Percentiles rank a stretch among this genome's conserved stretches.
These are phyloP conservation scores for Trichonephila inaurata DNA, from an alignment of 1,140 invertebrate genomes.

Conservation along the genomic window DNA sequence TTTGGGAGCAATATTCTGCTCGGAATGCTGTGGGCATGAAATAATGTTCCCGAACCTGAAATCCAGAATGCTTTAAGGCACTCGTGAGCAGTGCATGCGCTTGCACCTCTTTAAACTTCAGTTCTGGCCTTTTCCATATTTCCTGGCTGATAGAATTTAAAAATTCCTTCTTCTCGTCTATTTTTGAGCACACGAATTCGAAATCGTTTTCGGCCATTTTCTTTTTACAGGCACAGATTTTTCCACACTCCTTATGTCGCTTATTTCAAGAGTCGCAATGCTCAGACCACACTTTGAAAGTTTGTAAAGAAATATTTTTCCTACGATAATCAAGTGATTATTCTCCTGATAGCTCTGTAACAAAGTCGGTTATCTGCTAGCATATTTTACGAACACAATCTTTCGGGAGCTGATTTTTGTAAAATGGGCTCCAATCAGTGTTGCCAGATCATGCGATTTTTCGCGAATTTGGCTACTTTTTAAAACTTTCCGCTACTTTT, in stretches of 20 bases:
- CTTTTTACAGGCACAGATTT: neutral
- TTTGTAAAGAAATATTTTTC: neutral
- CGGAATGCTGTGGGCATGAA: conserved; percentile 80
- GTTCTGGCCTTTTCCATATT: conserved; percentile 80
- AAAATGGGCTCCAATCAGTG: no score
- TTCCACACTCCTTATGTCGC: neutral
- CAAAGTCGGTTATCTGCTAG: neutral
- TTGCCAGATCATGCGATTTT: no score
- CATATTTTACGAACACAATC: no score
- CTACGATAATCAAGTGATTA: neutral
- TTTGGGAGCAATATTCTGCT: conserved; percentile 77
- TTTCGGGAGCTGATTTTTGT: no score
- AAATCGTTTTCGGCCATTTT: conserved; percentile 62
- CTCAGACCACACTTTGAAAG: neutral
- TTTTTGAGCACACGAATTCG: conserved; percentile 27
- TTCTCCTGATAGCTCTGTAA: neutral
- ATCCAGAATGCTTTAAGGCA: conserved; percentile 79
- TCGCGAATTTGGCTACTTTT: no score
- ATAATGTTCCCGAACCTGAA: conserved; percentile 79
- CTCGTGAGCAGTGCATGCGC: conserved; percentile 80
- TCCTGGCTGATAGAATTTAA: conserved; percentile 58
- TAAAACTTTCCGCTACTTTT: no score
- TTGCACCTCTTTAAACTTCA: conserved; percentile 80
- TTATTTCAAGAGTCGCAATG: no score
- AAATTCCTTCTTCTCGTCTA: conserved; percentile 57